Base-by-base conservation (phyloP, 1,140 invertebrate genomes). In the Fopius arisanus region DNA sequence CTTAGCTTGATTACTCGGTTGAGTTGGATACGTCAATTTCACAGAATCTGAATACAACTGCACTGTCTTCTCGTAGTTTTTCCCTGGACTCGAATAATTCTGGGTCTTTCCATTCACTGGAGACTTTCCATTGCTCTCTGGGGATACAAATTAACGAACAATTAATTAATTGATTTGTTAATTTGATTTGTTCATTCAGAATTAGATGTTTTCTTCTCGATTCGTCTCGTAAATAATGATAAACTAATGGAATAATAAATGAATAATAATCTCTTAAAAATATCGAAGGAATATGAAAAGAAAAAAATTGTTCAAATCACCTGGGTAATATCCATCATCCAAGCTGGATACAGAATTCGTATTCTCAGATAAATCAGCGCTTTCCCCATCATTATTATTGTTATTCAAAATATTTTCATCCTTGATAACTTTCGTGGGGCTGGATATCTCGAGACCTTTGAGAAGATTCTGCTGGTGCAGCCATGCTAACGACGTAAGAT, bases 381-480 rank as follows among this genome's bases (percentile, higher is more conserved):
- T 81, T n/a, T 86, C 87, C 2, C 86, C 85, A 33, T 81, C 86
- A 40, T 86, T 87, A 65, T 87, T 86, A 29, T 86, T 83, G 29
- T 87, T 87, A 67, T 86, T 87, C 14, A 85, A 66, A 28, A 81
- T 75, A 41, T 85, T 84, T 19, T 87, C 83, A 12, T 82, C 82
- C 41, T 87, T 87, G 23, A 81, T 79, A 33, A 68, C 78, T 68
- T 86, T 87, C 6, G 84, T 74, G 9, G 84, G 80, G 28, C 84
- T 84, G 28, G 84, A 84, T 54, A 83, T 87, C 62, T 88, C 80
- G 69, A 87, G 82, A 89, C 93, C 93, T 89, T 96, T 96, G 9
- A 97, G 90, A 76, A 97, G 87, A 89, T 98, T 96, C 79, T 92
- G 93, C 84, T 97, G 95, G 83, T 97, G 96, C 9, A 98, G 87